Base-by-base conservation (phyloP, 2,113 vertebrate species). In the Puntigrus tetrazona region DNA sequence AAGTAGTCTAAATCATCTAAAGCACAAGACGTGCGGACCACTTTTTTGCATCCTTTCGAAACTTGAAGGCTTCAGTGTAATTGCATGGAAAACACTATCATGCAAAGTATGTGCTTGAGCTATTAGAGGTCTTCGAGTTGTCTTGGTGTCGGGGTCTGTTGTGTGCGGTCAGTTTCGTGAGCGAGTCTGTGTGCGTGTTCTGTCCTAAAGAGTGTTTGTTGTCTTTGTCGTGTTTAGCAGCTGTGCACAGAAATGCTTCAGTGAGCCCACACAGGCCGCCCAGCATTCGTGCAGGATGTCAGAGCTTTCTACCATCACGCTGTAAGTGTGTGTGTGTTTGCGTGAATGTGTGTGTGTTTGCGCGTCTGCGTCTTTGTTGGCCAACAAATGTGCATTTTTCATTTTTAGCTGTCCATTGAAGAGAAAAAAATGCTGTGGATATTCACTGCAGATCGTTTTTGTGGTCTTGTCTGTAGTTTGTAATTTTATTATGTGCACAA, bases 161-260 rank as follows among this genome's bases (percentile, higher is more conserved):
- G 84, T 76, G 59, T 67, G 45, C 57, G 84, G 27, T n/a, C 20
- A n/a, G 67, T 52, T 29, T 31, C 36, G 31, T 50, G 47, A 34
- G 61, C 20, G 47, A 18, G 14, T 45, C 3, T 55, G 65, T 90
- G 80, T 45, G 87, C 72, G 82, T 84, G 87, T 85, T 81, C 41
- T 85, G 87, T 86, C 86, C 77, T 87, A 86, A 89, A 87, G 83
- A 85, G 75, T 93, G 90, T 90, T 94, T 96, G 95, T 95, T 96
- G 95, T 97, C 96, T 96, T 97, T 98, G 96, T 98, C 96, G 92
- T 93, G 96, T 96, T 96, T 95, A 97, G 96, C 97, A 99, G 97
- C 97, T 99, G 97, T 97, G 97, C 98, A 96, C 97, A 99, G 98
- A 99, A 99, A 98, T 99, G 98, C 97, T 98, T 98, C 97, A 98